Base-by-base conservation (phyloP, 1,140 invertebrate species). In the Drosophila lacertosa region DNA sequence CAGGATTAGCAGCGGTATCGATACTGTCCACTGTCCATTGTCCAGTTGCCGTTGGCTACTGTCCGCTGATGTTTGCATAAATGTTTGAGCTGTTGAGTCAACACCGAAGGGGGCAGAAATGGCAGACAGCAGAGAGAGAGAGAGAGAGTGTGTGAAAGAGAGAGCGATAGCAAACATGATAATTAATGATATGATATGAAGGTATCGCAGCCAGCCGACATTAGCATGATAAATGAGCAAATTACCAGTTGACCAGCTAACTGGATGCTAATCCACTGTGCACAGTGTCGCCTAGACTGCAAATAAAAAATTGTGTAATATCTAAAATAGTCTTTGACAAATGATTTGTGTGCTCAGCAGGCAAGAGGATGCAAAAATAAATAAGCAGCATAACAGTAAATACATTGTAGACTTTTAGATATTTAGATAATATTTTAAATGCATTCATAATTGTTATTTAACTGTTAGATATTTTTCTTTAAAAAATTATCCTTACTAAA, bases 1-100 rank as follows among this genome's bases (percentile, higher is more conserved):
- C 68, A 57, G 54, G 53, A 71, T 66, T 71, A 66, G 35, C 3
- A 20, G 42, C 32, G 6, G 44, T 53, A 48, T 47, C 44, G 51
- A 39, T 24, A 39, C 15, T 42, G 20, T 45, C 15, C 10, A 15
- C 15, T 40, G 54, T 16, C 22, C 51, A 58, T 24, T 59, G 32
- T 53, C 29, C 26, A 48, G 5, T 20, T n/a, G 37, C 15, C 11
- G 15, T 60, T 58, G 74, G 70, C 82, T 64, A 78, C 40, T 63
- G 78, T 64, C 39, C 39, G 81, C 62, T 70, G 50, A 60, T 83
- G 77, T 86, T 81, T 86, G 81, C 82, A 65, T 60, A 88, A 88
- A 74, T 78, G 63, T 65, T 77, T 86, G 75, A 88, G 81, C 70
- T 86, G 82, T 86, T 86, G 82, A 88, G 70, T 88, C 81, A 86